A percentile compares a stretch with the other conserved stretches of the same genome.
Evolutionary conservation across 2,888 invertebrate species (phyloP).

Genomic region (Ophion ellenae): DNA sequence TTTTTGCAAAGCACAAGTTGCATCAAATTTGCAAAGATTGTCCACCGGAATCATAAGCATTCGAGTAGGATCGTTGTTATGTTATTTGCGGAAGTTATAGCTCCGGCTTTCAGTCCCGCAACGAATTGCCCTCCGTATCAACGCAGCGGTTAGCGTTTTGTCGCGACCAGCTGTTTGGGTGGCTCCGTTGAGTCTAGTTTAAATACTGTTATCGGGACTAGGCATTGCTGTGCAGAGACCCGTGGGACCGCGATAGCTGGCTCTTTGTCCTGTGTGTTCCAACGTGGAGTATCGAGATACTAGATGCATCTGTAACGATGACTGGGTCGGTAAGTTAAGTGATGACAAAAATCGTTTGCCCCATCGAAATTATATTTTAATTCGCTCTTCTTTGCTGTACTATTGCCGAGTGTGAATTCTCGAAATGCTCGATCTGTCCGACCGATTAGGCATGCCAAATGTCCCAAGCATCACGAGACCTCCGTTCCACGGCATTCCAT

Average conservation of each 20-base stretch:
- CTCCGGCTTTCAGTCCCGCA: constrained; percentile 22
- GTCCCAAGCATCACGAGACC: background rate
- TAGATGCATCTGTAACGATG: constrained; percentile 5
- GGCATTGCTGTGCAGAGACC: constrained; percentile 63
- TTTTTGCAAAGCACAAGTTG: background rate
- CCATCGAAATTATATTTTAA: no score
- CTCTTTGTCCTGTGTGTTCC: constrained; percentile 67
- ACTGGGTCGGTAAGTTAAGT: background rate
- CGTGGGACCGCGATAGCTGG: constrained; percentile 67
- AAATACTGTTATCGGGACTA: constrained; percentile 75
- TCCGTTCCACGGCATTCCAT: no score
- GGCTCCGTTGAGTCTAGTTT: constrained; percentile 70
- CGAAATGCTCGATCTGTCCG: no score
- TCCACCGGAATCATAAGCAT: constrained; percentile 1
- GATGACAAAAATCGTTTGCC: background rate
- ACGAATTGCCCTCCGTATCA: constrained; percentile 59
- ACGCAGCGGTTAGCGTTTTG: constrained; percentile 53
- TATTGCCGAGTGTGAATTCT: no score
- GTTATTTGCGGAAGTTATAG: constrained; percentile 32
- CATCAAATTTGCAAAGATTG: background rate
- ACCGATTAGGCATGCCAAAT: background rate
- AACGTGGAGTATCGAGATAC: constrained; percentile 47
- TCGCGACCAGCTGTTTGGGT: constrained; percentile 66
- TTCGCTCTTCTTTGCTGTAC: background rate
- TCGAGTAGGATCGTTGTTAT: constrained; percentile 4